Evolutionary conservation across 1,140 invertebrate species (phyloP), one percentile per base, ranked within the genome.

Genomic region (Drosophila tani): DNA sequence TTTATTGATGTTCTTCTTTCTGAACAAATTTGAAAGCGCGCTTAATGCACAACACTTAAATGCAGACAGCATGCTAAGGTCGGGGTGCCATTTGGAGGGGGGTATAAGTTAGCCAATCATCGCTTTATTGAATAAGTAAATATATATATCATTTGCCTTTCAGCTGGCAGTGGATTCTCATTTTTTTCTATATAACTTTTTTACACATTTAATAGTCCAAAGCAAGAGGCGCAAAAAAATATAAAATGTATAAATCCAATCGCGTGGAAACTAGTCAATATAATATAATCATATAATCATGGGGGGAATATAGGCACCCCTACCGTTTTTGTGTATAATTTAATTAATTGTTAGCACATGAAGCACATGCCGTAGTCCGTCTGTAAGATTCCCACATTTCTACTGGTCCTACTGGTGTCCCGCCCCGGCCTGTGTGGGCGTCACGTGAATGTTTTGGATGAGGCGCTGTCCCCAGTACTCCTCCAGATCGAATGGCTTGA

Each of bases 401-500:
- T 82, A 92, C 73, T 92, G 91, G 57, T 75, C 56, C 56, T 91
- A 92, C 77, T 92, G 91, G 67, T 87, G 84, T 24, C 76, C 78
- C 12, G 69, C 77, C 12, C 77, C 77, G 19, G 77, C 69, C 59
- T 84, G 84, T 51, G 91, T 86, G 59, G 82, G 83, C 24, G 91
- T 85, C 27, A 91, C 81, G 32, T 92, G 91, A 73, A 92, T 92
- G 65, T 92, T 92, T 69, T 92, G 90, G 32, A 91, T 91, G 32
- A 92, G 65, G 12, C 91, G 91, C 62, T 92, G 91, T 5, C 91
- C 91, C 91, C 91, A 92, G 67, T 91, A 92, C 63, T 91, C 90
- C 51, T 92, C 91, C 80, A 92, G 75, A 79, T 92, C 85, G 62
- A 92, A 92, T 57, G 91, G 91, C 60, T 91, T 91, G 49, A 92